Conservation (phyloP, 2,113 vertebrate genomes). For the Varanus komodoensis region DNA sequence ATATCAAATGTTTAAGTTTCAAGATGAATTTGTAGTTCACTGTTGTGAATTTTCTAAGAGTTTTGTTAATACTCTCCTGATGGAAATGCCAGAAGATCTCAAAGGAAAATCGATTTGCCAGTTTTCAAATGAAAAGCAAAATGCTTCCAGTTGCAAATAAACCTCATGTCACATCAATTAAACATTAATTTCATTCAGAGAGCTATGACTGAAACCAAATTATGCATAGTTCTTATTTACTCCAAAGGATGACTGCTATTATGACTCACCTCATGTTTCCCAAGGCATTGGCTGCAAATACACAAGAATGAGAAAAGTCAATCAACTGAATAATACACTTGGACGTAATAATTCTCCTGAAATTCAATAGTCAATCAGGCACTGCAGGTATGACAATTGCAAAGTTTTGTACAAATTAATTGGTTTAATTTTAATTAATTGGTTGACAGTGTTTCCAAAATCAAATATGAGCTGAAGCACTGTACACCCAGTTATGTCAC, state of each 20-base stretch:
- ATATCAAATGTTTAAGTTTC: conserved; percentile 22
- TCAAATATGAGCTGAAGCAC: not conserved
- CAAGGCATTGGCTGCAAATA: conserved; percentile 34
- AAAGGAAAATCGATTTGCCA: not conserved
- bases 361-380: not conserved
- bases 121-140: not conserved
- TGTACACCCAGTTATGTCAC: not conserved
- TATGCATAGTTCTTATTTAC: not conserved
- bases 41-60: not conserved
- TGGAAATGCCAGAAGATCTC: not conserved
- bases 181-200: conserved; percentile 2
- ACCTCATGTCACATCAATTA: not conserved
- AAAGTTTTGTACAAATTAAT: not conserved
- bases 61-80: conserved; percentile 23
- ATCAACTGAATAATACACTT: conserved; percentile 30
- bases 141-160: conserved; percentile 8
- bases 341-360: conserved; percentile 10
- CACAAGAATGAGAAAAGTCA: conserved; percentile 46
- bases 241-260: conserved; percentile 11
- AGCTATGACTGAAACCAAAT: conserved; percentile 1
- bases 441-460: not conserved
- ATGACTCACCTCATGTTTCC: conserved; percentile 38
- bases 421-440: not conserved
- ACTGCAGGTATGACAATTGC: not conserved
- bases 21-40: not conserved